These are phyloP conservation scores for Chanos chanos DNA, from an alignment of 2,797 vertebrate species.

Conservation along the genomic window DNA sequence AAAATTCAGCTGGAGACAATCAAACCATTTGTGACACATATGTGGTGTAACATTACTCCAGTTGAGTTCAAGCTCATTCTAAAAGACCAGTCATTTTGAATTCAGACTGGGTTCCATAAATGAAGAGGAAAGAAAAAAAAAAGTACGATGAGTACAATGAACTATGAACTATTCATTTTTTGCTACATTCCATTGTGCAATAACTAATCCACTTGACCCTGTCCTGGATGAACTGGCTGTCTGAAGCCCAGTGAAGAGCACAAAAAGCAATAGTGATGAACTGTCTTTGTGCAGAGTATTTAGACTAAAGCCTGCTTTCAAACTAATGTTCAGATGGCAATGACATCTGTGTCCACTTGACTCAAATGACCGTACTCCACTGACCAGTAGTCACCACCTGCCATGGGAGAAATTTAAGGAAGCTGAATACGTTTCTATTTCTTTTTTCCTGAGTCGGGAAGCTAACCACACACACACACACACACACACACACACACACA, in stretches of 20 bases:
- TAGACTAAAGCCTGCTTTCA: slow-evolving; percentile 4
- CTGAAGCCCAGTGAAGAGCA: slow-evolving; percentile 5
- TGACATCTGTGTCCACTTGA: slow-evolving; percentile 17
- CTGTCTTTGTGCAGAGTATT: slow-evolving; percentile 6
- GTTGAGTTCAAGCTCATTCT: background rate
- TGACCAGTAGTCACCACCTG: background rate
- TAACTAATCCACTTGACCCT: slow-evolving; percentile 15
- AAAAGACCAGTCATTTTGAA: too few relatives aligned
- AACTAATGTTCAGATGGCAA: background rate
- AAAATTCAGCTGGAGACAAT: background rate
- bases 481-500: background rate
- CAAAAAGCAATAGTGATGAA: background rate
- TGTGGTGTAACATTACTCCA: slow-evolving; percentile 11
- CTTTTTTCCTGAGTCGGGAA: background rate
- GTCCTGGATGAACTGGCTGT: slow-evolving; percentile 49
- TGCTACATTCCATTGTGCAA: slow-evolving; percentile 35
- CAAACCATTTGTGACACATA: slow-evolving; percentile 21
- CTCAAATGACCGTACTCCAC: slow-evolving; percentile 8
- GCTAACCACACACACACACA: background rate
- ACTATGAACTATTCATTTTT: background rate
- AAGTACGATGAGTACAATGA: background rate
- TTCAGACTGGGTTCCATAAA: background rate
- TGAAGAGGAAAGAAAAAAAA: background rate
- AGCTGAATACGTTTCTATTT: too few relatives aligned
- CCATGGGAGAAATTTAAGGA: background rate